Conservation (phyloP, 2,888 invertebrate genomes). For the Suillia variegata region DNA sequence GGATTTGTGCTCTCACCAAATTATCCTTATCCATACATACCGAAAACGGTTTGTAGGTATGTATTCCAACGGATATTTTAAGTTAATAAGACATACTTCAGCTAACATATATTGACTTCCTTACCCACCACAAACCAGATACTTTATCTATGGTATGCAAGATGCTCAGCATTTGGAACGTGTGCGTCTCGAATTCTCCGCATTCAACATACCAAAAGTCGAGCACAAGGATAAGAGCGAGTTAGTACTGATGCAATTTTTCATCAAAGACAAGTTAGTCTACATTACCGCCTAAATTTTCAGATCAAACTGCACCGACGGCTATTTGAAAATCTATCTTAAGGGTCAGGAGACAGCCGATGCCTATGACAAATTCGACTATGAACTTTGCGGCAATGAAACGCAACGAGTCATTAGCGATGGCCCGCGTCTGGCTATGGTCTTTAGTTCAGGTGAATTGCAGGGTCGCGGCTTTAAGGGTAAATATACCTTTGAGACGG, state of each 20-base stretch:
- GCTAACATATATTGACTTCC: neutral
- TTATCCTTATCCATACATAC: conserved; percentile 93
- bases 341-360: conserved; percentile 92
- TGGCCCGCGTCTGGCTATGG: conserved; percentile 91
- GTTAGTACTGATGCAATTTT: conserved; percentile 67
- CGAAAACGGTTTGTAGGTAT: conserved; percentile 91
- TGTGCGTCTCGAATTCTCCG: conserved; percentile 84
- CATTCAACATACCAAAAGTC: conserved; percentile 89
- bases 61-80: conserved; percentile 40
- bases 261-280: neutral
- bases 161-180: conserved; percentile 95
- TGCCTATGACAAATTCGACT: conserved; percentile 91
- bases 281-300: neutral
- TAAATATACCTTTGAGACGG: conserved; percentile 67
- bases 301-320: conserved; percentile 79
- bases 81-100: neutral
- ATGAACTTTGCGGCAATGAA: conserved; percentile 87
- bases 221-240: conserved; percentile 72
- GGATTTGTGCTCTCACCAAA: conserved; percentile 95
- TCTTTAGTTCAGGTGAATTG: conserved; percentile 90
- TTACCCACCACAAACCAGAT: conserved; percentile 62
- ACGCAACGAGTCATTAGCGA: conserved; percentile 86
- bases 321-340: conserved; percentile 87
- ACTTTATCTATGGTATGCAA: conserved; percentile 98
- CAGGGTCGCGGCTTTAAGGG: conserved; percentile 88